Evolutionary conservation across 1,140 invertebrate genomes (phyloP).

Genomic region (Mylabris phalerata): DNA sequence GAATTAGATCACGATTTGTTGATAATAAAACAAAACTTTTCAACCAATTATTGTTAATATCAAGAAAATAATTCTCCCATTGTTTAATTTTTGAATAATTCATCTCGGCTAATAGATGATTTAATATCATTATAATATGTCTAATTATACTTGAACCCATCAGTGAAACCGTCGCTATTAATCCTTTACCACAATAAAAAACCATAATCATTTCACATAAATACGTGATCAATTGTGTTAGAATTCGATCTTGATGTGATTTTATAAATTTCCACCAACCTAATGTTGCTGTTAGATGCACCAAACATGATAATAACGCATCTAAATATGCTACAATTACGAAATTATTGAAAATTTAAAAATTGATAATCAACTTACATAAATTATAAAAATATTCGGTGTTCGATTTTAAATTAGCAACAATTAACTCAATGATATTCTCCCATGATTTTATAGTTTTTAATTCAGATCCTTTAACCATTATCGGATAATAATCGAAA

Average conservation of each 20-base stretch:
- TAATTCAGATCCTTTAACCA: slow-evolving; percentile 2
- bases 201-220: slow-evolving; percentile 47
- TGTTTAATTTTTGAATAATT: slow-evolving; percentile 42
- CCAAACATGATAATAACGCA: slow-evolving; percentile 46
- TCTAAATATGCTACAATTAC: slow-evolving; percentile 45
- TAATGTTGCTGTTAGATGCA: slow-evolving; percentile 44
- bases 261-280: slow-evolving; percentile 40
- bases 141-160: slow-evolving; percentile 52
- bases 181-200: slow-evolving; percentile 45
- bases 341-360: slow-evolving; percentile 15
- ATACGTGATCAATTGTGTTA: slow-evolving; percentile 25
- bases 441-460: slow-evolving; percentile 26
- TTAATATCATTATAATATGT: slow-evolving; percentile 48
- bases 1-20: slow-evolving; percentile 47
- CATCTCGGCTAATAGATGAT: slow-evolving; percentile 48
- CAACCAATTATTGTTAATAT: slow-evolving; percentile 42
- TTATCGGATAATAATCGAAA: slow-evolving; percentile 23
- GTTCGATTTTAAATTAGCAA: slow-evolving; percentile 37
- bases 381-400: slow-evolving; percentile 50
- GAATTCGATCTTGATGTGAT: neutral
- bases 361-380: slow-evolving; percentile 34
- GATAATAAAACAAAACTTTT: slow-evolving; percentile 45
- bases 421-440: slow-evolving; percentile 33
- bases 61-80: slow-evolving; percentile 38
- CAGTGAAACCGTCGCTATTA: slow-evolving; percentile 44